Base-by-base conservation (phyloP, 2,888 invertebrate species). In the Balanococcus diminutus region DNA sequence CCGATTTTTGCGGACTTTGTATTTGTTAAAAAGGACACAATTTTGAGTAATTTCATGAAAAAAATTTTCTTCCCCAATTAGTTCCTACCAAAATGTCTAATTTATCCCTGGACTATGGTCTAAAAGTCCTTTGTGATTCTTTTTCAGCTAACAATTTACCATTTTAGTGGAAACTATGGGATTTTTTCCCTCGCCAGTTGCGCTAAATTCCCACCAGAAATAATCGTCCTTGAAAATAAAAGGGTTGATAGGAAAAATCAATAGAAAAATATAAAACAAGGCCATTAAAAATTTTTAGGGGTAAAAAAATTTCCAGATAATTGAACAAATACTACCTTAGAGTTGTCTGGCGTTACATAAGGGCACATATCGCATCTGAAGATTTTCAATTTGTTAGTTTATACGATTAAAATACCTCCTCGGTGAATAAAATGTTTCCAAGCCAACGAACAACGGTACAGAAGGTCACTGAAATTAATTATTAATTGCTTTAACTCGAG, bases 381-480 rank as follows among this genome's bases (percentile, higher is more conserved):
- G 56, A 56, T 56, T 56, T 56, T 22, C 22, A 56, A 22, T 56
- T 51, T 56, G 56, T 56, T 56, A 14, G 22, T 56, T 56, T 56
- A 56, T 56, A 22, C 19, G 56, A 56, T 56, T 56, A 56, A 56
- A 22, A 56, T 56, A 56, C 56, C 56, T 22, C 56, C 56, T 22
- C 22, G 19, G 56, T 8, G 22, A 56, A 56, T 56, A 19, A 56
- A 56, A 56, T 56, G 28, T 67, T 67, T 28, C 67, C 28, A 67
- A 28, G 25, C 67, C 28, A 67, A 67, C 28, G 28, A 28, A 67
- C 67, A 28, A 67, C 14, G n/a, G 28, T 28, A 28, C 28, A 67
- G 67, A 67, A 67, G 28, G 67, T 67, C 67, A 14, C 14, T 14
- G 28, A 67, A 67, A 67, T 67, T 67, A 67, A 67, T 67, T 67